Evolutionary conservation across 2,797 vertebrate genomes (phyloP).

Genomic region (Hippocampus kuda): DNA sequence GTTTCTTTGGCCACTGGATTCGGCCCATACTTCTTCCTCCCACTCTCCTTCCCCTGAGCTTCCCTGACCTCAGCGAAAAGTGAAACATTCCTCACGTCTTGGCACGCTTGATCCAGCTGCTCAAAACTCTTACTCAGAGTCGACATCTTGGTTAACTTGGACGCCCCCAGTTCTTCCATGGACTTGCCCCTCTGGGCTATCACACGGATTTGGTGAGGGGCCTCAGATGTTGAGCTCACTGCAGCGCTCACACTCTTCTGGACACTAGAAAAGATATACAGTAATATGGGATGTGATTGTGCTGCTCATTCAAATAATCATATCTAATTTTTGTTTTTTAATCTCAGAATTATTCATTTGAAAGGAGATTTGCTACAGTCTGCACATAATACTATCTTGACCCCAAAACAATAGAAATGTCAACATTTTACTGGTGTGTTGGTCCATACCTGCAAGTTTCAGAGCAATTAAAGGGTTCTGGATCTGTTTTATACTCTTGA

Average conservation of each 20-base stretch:
- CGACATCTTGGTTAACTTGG: conserved; percentile 36
- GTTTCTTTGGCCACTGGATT: conserved; percentile 25
- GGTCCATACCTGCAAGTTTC: conserved; percentile 58
- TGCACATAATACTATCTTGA: conserved; percentile 44
- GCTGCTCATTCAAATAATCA: not conserved
- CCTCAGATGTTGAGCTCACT: conserved; percentile 21
- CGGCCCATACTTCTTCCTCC: conserved; percentile 1
- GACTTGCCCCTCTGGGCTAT: conserved; percentile 66
- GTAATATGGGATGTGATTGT: conserved; percentile 5
- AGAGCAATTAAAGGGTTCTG: conserved; percentile 29
- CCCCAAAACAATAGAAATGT: conserved; percentile 44
- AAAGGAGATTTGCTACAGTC: conserved; percentile 27
- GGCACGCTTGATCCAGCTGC: conserved; percentile 59
- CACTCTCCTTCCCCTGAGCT: conserved; percentile 21
- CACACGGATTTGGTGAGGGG: conserved; percentile 39
- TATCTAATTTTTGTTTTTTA: not conserved
- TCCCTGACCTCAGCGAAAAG: conserved; percentile 30
- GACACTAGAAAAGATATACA: conserved; percentile 40
- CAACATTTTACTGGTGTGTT: conserved; percentile 26
- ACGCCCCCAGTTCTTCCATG: conserved; percentile 66
- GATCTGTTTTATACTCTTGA: conserved; percentile 26
- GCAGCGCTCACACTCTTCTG: conserved; percentile 27
- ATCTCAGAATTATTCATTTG: not conserved
- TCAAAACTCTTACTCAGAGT: conserved; percentile 70
- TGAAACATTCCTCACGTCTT: conserved; percentile 30